Evolutionary conservation across 2,113 vertebrate genomes (phyloP).

Genomic region (Petromus typicus): DNA sequence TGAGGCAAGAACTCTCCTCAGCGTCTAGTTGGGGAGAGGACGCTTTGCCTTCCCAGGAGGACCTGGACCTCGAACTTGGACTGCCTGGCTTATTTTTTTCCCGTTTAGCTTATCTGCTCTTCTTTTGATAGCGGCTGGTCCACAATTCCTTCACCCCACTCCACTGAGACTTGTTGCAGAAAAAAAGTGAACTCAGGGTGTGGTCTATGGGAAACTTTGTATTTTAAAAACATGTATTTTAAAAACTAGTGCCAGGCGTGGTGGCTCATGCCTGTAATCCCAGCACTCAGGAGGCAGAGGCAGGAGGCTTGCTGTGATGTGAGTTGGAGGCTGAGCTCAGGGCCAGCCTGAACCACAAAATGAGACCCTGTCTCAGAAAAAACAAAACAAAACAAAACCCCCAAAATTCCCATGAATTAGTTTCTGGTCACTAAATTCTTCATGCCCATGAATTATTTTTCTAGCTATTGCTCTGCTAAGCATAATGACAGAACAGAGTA

Average conservation of each 20-base stretch:
- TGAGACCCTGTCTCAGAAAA: too few species aligned
- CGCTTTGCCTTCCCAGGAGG: background rate
- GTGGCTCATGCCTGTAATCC: too few species aligned
- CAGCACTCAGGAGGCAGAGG: too few species aligned
- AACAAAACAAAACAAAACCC: too few species aligned
- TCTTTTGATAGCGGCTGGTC: background rate
- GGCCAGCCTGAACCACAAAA: too few species aligned
- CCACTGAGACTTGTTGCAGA: background rate
- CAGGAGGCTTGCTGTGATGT: too few species aligned
- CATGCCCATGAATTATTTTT: background rate
- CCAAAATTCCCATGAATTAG: too few species aligned
- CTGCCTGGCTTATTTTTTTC: background rate
- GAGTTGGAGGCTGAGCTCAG: too few species aligned
- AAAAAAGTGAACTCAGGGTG: background rate
- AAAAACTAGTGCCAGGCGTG: too few species aligned
- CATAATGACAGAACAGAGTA: background rate
- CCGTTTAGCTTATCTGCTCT: background rate
- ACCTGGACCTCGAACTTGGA: background rate
- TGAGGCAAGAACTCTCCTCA: background rate
- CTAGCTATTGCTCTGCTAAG: background rate
- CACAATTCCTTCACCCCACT: background rate
- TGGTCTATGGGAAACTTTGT: background rate
- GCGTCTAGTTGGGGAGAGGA: background rate
- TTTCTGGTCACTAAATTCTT: background rate
- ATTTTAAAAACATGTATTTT: conserved; percentile 31